These are phyloP conservation scores for Globia sparganii DNA, from an alignment of 2,888 invertebrate species.

Conservation along the genomic window DNA sequence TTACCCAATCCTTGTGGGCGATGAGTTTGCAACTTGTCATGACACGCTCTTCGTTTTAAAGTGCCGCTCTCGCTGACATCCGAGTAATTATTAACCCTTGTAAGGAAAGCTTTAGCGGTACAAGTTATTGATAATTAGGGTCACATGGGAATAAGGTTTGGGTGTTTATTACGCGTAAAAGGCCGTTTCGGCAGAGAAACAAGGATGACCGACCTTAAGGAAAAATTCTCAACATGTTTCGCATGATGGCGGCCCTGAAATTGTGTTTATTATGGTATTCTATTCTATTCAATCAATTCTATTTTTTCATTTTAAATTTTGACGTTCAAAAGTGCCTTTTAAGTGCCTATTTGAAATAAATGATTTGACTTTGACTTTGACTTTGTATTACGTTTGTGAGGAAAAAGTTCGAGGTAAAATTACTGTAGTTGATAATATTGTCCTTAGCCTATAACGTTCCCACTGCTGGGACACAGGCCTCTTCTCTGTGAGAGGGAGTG, in stretches of 20 bases:
- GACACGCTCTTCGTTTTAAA: slow-evolving; percentile 47
- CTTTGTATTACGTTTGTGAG: not conserved
- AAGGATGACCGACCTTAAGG: slow-evolving; percentile 12
- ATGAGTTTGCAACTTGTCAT: slow-evolving; percentile 59
- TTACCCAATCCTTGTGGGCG: slow-evolving; percentile 36
- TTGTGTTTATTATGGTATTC: slow-evolving; percentile 1
- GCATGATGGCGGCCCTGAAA: slow-evolving; percentile 7
- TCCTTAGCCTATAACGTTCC: no score
- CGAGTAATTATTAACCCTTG: slow-evolving; percentile 60
- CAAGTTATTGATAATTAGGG: slow-evolving; percentile 64
- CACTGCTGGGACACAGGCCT: no score
- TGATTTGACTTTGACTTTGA: no score
- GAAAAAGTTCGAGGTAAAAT: slow-evolving; percentile 15
- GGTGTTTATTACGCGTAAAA: slow-evolving; percentile 44
- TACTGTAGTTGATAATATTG: slow-evolving; percentile 1
- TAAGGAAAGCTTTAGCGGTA: slow-evolving; percentile 55
- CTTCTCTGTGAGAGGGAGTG: no score
- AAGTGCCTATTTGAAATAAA: no score
- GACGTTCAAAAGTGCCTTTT: no score
- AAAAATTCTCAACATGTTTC: slow-evolving; percentile 20
- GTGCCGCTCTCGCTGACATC: slow-evolving; percentile 45
- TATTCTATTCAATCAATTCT: no score
- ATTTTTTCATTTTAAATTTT: no score
- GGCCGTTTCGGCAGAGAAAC: slow-evolving; percentile 21
- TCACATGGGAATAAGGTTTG: slow-evolving; percentile 38